These are phyloP conservation scores for Drosophila anceps DNA, from an alignment of 2,888 invertebrate genomes.

Conservation along the genomic window DNA sequence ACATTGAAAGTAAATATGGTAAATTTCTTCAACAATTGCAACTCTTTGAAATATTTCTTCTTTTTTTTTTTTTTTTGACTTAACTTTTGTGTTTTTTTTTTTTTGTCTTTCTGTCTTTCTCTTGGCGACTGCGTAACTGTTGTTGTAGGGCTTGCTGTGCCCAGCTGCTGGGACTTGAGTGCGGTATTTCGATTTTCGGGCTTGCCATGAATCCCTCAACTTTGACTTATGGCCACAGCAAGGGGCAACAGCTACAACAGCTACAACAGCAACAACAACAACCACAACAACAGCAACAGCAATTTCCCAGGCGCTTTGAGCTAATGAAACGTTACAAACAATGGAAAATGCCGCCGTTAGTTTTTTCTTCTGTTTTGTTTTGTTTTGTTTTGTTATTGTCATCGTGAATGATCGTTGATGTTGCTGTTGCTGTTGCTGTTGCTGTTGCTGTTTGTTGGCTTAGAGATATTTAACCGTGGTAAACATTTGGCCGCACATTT, in stretches of 20 bases:
- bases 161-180: constrained; percentile 37
- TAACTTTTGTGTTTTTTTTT: background rate
- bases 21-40: constrained; percentile 34
- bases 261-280: constrained; percentile 12
- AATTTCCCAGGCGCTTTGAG: constrained; percentile 57
- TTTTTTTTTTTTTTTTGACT: constrained; percentile 3
- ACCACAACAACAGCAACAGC: constrained; percentile 8
- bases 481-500: constrained; percentile 59
- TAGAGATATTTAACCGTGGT: constrained; percentile 56
- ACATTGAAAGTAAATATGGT: background rate
- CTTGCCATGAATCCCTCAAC: constrained; percentile 55
- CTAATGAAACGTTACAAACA: constrained; percentile 62
- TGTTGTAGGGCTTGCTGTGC: constrained; percentile 16
- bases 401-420: constrained; percentile 32
- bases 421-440: constrained; percentile 29
- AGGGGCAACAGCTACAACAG: constrained; percentile 16
- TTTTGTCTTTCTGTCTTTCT: background rate
- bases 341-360: constrained; percentile 56
- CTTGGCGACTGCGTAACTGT: constrained; percentile 47
- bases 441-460: constrained; percentile 27
- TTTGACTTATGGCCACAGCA: constrained; percentile 58
- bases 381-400: constrained; percentile 23
- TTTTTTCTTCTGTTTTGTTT: constrained; percentile 3
- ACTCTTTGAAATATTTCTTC: constrained; percentile 17
- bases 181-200: constrained; percentile 48